These are phyloP conservation scores for Graphium colonna DNA, from an alignment of 2,888 invertebrate genomes.

Conservation along the genomic window DNA sequence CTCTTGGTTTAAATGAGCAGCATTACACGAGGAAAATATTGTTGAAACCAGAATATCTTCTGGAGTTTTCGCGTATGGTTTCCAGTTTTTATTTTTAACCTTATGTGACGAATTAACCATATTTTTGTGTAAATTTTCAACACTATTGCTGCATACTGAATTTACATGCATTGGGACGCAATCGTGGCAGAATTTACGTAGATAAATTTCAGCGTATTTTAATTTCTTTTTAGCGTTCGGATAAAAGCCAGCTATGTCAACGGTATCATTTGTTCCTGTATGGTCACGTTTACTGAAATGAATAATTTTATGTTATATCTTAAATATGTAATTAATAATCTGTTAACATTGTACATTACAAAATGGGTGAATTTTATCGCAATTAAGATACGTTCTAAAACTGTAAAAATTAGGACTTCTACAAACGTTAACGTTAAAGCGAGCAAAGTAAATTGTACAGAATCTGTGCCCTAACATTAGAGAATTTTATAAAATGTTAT, in stretches of 20 bases:
- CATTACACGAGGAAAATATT: slow-evolving; percentile 42
- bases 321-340: no score
- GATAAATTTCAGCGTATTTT: slow-evolving; percentile 55
- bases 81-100: slow-evolving; percentile 38
- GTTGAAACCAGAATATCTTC: slow-evolving; percentile 43
- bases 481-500: no score
- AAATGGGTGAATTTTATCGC: no score
- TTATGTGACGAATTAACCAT: slow-evolving; percentile 35
- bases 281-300: slow-evolving; percentile 10
- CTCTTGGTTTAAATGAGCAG: slow-evolving; percentile 29
- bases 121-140: slow-evolving; percentile 38
- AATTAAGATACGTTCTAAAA: no score
- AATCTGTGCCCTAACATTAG: no score
- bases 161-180: slow-evolving; percentile 50
- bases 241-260: slow-evolving; percentile 38
- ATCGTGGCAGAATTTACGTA: slow-evolving; percentile 56
- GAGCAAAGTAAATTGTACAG: no score
- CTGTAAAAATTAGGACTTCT: no score
- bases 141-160: slow-evolving; percentile 48
- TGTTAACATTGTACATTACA: slow-evolving; percentile 49
- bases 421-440: no score
- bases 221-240: slow-evolving; percentile 40
- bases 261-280: neutral
- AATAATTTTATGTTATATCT: slow-evolving; percentile 30
- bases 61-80: slow-evolving; percentile 56